phyloP scores from a whole-genome alignment of 2,888 invertebrate genomes.

The Amiota minor region DNA sequence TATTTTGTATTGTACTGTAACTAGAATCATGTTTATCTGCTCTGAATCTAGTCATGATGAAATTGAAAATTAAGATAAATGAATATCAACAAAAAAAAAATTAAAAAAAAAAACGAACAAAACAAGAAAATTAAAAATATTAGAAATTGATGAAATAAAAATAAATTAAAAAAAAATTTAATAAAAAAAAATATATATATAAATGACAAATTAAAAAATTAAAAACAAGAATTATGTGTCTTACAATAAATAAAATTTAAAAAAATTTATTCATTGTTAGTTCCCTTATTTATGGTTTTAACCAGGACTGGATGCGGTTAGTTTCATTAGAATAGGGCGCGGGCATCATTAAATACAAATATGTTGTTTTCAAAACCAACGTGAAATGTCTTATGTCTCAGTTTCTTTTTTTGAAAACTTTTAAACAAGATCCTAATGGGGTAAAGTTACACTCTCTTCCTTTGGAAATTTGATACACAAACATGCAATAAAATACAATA shows the following conservation, averaged over 20 bases:
- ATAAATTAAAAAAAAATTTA: too few relatives aligned
- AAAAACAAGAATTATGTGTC: constrained; percentile 64
- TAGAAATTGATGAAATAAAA: not conserved
- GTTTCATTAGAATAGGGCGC: too few relatives aligned
- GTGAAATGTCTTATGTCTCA: too few relatives aligned
- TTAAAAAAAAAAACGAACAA: not conserved
- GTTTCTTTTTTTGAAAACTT: too few relatives aligned
- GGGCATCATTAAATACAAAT: too few relatives aligned
- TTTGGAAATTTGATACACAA: too few relatives aligned
- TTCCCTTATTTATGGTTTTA: not conserved
- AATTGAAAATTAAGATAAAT: not conserved
- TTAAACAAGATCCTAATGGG: too few relatives aligned
- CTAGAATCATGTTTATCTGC: constrained; percentile 11
- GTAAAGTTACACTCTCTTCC: too few relatives aligned
- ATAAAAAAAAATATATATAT: not conserved
- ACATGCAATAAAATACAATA: too few relatives aligned
- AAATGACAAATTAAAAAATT: constrained; percentile 22
- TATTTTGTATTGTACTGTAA: not conserved
- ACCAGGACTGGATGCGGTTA: not conserved
- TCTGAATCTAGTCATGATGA: not conserved
- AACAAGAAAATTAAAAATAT: too few relatives aligned
- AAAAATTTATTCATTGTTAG: constrained; percentile 31
- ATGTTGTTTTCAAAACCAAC: too few relatives aligned
- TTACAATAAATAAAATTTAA: constrained; percentile 40
- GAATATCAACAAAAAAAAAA: not conserved